Percentiles rank a stretch among this genome's conserved stretches.
Evolutionary conservation across 1,140 invertebrate species (phyloP).

Genomic region (Atta cephalotes): DNA sequence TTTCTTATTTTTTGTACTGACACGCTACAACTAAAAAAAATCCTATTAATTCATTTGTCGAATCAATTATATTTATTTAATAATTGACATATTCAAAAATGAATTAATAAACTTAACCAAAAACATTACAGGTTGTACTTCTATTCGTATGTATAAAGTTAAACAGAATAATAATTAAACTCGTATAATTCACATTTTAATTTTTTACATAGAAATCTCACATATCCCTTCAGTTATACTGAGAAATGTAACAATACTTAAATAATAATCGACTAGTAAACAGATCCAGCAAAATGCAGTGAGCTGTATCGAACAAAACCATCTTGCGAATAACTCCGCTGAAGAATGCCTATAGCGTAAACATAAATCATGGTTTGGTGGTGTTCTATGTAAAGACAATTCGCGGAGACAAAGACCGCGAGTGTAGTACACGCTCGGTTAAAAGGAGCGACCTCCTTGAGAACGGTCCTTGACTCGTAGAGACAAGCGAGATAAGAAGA

Average conservation of each 20-base stretch:
- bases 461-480: conserved; percentile 86
- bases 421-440: conserved; percentile 69
- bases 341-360: conserved; percentile 3
- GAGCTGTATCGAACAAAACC: not conserved
- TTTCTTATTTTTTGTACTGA: not conserved
- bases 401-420: conserved; percentile 72
- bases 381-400: conserved; percentile 58
- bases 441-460: conserved; percentile 85
- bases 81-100: conserved; percentile 1
- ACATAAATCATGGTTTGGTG: not conserved
- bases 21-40: too few relatives aligned
- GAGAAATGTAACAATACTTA: not conserved
- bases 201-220: not conserved
- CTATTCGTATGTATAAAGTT: not conserved
- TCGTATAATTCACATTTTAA: not conserved
- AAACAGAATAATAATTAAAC: not conserved
- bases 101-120: conserved; percentile 1
- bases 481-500: conserved; percentile 64
- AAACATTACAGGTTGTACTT: too few relatives aligned
- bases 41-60: not conserved
- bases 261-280: conserved; percentile 8
- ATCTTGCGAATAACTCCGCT: conserved; percentile 3
- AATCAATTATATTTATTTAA: conserved; percentile 3
- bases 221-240: not conserved
- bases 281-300: not conserved